Conservation (phyloP, 2,113 vertebrate genomes). For the Gobius niger region DNA sequence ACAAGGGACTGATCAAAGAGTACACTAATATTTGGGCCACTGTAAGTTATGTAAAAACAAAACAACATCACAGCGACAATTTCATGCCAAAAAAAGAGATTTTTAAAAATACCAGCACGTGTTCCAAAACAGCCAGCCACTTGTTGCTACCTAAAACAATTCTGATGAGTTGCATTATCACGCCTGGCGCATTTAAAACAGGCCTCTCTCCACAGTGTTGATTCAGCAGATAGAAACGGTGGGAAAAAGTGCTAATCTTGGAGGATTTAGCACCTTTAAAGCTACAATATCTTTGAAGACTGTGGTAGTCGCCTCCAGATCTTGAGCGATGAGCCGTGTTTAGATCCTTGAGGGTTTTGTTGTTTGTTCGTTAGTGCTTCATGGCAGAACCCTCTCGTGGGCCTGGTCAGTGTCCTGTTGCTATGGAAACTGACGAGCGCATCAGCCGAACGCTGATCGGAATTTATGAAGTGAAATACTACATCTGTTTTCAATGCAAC, state of each 20-base stretch:
- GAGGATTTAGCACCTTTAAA: neutral
- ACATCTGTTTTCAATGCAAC: conserved; percentile 18
- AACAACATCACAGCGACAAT: no score
- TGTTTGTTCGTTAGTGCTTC: conserved; percentile 30
- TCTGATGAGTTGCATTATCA: no score
- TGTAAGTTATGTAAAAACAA: no score
- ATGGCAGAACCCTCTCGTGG: conserved; percentile 19
- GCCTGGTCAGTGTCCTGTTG: conserved; percentile 62
- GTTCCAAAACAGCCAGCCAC: no score
- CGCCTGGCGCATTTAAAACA: no score
- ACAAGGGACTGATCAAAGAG: no score
- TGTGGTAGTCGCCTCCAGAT: conserved; percentile 19
- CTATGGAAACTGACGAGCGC: conserved; percentile 69
- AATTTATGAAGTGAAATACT: conserved; percentile 60
- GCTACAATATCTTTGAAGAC: neutral
- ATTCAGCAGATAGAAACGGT: neutral
- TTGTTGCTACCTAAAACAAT: no score
- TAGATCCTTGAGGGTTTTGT: conserved; percentile 2
- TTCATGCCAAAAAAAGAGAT: no score
- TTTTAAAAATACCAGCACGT: no score
- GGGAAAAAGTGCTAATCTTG: neutral
- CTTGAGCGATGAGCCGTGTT: conserved; percentile 6
- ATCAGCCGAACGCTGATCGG: conserved; percentile 51
- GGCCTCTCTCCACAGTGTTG: neutral
- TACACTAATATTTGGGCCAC: no score